A percentile compares a stretch with the other conserved stretches of the same genome.
Evolutionary conservation across 2,888 invertebrate genomes (phyloP).

Genomic region (Athrips mouffetella): DNA sequence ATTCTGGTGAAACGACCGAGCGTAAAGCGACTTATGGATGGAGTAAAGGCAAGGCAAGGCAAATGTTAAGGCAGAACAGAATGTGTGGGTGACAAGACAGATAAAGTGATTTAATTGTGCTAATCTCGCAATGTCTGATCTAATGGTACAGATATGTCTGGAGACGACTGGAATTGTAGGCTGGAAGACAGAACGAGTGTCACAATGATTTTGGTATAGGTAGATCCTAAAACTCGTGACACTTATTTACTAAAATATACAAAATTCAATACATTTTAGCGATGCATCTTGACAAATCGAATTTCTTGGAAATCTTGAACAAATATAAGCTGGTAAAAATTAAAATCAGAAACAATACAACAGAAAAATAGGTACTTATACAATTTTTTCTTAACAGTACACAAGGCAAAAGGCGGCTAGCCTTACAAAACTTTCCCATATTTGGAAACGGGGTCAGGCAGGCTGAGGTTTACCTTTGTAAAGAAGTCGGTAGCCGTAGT

Average conservation of each 20-base stretch:
- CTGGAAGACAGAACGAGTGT: no score
- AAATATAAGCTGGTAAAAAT: no score
- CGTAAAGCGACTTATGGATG: conserved; percentile 55
- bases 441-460: conserved; percentile 69
- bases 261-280: no score
- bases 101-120: conserved; percentile 60
- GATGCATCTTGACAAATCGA: no score
- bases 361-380: conserved; percentile 27
- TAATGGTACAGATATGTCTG: conserved; percentile 5
- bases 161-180: conserved; percentile 4
- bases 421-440: conserved; percentile 68
- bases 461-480: conserved; percentile 52
- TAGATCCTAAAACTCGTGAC: no score
- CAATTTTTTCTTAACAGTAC: conserved; percentile 29
- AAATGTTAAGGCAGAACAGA: conserved; percentile 35
- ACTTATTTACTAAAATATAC: no score
- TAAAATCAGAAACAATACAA: neutral
- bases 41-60: no score
- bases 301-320: no score
- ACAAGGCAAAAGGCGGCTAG: conserved; percentile 36
- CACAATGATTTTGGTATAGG: no score
- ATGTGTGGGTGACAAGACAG: conserved; percentile 46
- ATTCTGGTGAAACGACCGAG: conserved; percentile 67
- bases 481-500: conserved; percentile 34
- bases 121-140: conserved; percentile 38